A percentile compares a stretch with the other conserved stretches of the same genome.
Conservation (phyloP, 2,113 vertebrate species). For the Phodopus roborovskii region DNA sequence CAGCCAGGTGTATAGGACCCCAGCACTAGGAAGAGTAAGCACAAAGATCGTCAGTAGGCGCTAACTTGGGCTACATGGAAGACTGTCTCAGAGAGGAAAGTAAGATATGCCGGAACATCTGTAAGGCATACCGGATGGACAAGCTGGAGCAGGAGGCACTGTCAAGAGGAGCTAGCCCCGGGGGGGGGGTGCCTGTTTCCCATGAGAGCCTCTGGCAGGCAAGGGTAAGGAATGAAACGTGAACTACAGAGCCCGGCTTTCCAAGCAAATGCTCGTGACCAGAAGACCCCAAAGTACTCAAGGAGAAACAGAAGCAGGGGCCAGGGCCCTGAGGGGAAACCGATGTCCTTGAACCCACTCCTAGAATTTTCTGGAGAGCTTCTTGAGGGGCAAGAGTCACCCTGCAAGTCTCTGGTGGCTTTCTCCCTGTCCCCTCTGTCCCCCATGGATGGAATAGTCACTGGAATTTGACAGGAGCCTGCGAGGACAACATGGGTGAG, state of each 20-base stretch:
- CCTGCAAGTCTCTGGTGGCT: neutral
- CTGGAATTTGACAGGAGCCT: neutral
- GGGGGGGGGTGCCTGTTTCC: neutral
- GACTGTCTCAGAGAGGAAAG: neutral
- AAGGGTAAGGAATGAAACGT: neutral
- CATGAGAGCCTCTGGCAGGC: neutral
- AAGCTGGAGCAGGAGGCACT: neutral
- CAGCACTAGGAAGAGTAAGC: neutral
- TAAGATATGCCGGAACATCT: neutral
- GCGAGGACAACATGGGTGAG: neutral
- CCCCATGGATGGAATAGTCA: neutral
- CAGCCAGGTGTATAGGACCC: neutral
- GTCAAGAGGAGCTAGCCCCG: no score
- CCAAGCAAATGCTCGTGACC: neutral
- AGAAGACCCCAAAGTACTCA: constrained; percentile 44
- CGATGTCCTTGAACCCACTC: neutral
- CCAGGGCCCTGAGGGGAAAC: constrained; percentile 32
- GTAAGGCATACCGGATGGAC: neutral
- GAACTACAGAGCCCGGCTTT: neutral
- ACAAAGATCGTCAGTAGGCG: neutral
- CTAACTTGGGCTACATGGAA: neutral
- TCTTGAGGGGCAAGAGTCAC: neutral
- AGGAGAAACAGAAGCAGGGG: neutral
- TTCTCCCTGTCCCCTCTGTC: no score
- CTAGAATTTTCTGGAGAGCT: constrained; percentile 38